Evolutionary conservation across 1,140 invertebrate genomes (phyloP), one percentile per base, ranked within the genome.

Genomic region (Centruroides sculpturatus): DNA sequence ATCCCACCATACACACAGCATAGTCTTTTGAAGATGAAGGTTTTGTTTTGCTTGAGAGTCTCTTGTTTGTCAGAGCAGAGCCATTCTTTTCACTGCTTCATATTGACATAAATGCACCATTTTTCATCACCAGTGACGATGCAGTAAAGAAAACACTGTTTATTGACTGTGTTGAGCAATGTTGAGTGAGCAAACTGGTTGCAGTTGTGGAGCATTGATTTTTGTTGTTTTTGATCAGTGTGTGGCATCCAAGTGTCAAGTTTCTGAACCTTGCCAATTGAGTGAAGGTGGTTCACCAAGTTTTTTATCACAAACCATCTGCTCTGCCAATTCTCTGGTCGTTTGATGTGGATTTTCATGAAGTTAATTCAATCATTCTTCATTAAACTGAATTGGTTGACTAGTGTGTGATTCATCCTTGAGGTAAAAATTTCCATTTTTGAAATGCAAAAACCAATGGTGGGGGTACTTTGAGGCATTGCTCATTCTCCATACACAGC

Each of bases 51-150:
- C 35, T 5, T 10, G 13, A 46, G 52, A 12, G 47, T 49, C 7
- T 47, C 49, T 35, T 57, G 13, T 57, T 59, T 59, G 35, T 53
- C 36, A 7, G 57, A 35, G 57, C 35, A 52, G 34, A 59, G 35
- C 60, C 55, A 64, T 56, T 64, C 11, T 55, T 60, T 60, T 10
- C 47, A 23, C 50, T 55, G 46, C 51, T 51, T 64, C 52, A 58
- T 55, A 50, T 61, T 61, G 13, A 55, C 11, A 36, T 61, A 61
- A 2, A 57, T 53, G 13, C 50, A 51, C 57, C 47, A 63, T 58
- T 58, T 63, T 60, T 62, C 55, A 47, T 59, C 58, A 13, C 56
- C 57, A 54, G 57, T 63, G 36, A 57, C 58, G 46, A 62, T 60
- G 48, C 59, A 35, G 35, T 57, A 36, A 55, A 64, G 46, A 56